Evolutionary conservation across 1,140 invertebrate species (phyloP).

Genomic region (Solen grandis): DNA sequence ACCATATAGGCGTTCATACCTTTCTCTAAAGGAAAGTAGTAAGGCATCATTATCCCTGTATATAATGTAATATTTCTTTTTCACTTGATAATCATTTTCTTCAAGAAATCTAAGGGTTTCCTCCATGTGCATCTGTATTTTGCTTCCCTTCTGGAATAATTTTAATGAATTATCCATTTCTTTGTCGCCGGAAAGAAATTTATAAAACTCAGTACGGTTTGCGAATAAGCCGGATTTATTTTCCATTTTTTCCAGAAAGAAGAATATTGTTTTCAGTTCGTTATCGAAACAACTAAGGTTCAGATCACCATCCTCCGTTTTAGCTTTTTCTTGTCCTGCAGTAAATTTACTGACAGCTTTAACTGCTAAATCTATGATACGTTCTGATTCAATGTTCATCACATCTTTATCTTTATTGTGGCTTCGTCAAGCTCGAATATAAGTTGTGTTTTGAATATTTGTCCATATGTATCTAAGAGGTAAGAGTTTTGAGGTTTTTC

Average conservation of each 20-base stretch:
- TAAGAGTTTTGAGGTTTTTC: constrained; percentile 24
- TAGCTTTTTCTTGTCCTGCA: constrained; percentile 17
- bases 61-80: constrained; percentile 7
- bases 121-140: constrained; percentile 18
- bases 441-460: constrained; percentile 39
- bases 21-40: constrained; percentile 22
- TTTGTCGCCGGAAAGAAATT: no score
- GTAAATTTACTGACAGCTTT: constrained; percentile 17
- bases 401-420: not conserved
- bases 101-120: constrained; percentile 20
- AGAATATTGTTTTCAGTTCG: constrained; percentile 31
- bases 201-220: not conserved
- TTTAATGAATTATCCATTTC: no score
- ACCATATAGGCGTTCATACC: constrained; percentile 37
- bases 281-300: constrained; percentile 29
- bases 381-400: not conserved
- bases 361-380: constrained; percentile 27
- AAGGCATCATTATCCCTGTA: constrained; percentile 19
- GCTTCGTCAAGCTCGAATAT: not conserved
- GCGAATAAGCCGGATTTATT: constrained; percentile 2
- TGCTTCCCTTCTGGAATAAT: constrained; percentile 4
- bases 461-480: no score
- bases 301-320: constrained; percentile 15
- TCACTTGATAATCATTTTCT: constrained; percentile 25
- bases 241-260: constrained; percentile 30